Conservation (phyloP, 2,113 vertebrate species). For the Numida meleagris region DNA sequence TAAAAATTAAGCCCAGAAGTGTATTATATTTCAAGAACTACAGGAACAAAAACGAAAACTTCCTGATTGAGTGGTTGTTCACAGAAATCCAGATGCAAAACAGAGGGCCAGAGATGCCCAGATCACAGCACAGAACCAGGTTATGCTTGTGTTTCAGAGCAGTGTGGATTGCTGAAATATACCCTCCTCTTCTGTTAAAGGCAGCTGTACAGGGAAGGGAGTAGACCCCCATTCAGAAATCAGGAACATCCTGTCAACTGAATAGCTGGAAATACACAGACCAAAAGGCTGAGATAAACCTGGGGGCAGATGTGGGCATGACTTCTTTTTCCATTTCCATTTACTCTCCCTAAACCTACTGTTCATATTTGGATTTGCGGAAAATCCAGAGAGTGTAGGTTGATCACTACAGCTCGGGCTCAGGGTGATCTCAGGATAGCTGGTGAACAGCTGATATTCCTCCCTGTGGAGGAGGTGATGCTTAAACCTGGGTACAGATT, state of each 20-base stretch:
- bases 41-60: background rate
- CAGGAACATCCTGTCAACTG: background rate
- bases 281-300: background rate
- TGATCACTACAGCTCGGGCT: background rate
- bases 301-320: background rate
- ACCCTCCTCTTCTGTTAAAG: background rate
- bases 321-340: background rate
- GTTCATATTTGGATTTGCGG: background rate
- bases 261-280: background rate
- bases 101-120: fast-evolving
- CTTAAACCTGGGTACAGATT: background rate
- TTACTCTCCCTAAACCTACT: background rate
- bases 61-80: background rate
- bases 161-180: background rate
- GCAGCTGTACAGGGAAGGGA: background rate
- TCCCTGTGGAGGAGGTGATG: background rate
- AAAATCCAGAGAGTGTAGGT: background rate
- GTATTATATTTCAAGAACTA: background rate
- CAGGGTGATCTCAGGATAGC: background rate
- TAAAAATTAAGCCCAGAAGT: background rate
- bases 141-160: background rate
- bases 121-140: background rate
- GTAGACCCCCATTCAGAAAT: background rate
- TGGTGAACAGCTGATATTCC: background rate
- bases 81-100: background rate